A percentile compares a stretch with the other conserved stretches of the same genome.
phyloP scores from a whole-genome alignment of 2,113 vertebrate species.

The Entomyzon cyanotis region DNA sequence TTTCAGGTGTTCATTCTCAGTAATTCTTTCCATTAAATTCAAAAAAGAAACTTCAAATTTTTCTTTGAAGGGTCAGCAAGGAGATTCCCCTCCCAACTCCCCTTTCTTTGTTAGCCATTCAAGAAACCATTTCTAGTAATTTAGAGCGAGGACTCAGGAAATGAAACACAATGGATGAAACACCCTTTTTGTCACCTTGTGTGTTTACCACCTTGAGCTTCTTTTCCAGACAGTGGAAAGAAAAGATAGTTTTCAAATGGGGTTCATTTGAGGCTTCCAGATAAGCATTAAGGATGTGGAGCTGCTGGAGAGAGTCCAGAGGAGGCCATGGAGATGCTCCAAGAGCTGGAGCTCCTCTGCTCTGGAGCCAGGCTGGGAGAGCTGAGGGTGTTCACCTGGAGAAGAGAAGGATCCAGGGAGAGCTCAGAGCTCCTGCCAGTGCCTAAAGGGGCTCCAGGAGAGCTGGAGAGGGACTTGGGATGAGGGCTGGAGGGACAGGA shows the following conservation, averaged over 20 bases:
- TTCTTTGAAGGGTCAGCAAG: background rate
- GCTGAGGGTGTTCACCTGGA: background rate
- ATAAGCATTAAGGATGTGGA: background rate
- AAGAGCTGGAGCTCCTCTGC: background rate
- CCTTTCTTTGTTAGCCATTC: background rate
- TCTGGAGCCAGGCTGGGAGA: background rate
- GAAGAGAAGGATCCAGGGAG: background rate
- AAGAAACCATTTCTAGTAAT: background rate
- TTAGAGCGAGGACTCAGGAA: background rate
- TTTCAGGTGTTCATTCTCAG: background rate
- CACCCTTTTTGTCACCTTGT: background rate
- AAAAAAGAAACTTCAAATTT: accelerated
- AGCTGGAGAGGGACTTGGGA: background rate
- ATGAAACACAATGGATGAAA: accelerated
- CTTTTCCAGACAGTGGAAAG: background rate
- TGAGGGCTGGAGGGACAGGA: background rate
- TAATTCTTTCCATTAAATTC: background rate
- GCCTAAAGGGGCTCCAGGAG: background rate
- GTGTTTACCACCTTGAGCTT: background rate
- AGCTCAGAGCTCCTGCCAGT: background rate
- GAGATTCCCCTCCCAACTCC: background rate
- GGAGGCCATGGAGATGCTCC: accelerated
- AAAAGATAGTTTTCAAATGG: background rate
- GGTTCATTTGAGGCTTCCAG: background rate
- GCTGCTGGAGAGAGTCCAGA: background rate